Percentiles rank a stretch among this genome's conserved stretches.
Evolutionary conservation across 37 sponge, comb jelly and placozoan genomes (phyloP).

Genomic region (Agelas oroides): DNA sequence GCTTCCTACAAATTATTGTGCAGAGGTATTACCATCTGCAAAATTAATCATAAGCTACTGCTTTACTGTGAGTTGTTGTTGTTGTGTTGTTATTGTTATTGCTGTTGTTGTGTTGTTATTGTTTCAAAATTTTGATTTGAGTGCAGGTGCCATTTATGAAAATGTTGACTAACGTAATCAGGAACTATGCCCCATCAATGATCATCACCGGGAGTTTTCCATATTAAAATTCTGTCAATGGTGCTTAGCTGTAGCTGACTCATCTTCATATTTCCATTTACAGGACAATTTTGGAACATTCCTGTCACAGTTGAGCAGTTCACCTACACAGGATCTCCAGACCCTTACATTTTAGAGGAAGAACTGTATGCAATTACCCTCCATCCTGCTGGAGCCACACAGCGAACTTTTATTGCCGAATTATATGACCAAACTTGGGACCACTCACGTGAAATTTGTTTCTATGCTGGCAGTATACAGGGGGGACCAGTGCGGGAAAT

Average conservation of each 20-base stretch:
- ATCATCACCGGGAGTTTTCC: too few species aligned
- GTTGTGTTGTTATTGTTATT: too few species aligned
- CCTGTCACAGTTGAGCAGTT: not conserved
- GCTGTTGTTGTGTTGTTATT: too few species aligned
- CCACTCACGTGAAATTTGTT: not conserved
- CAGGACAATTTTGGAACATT: conserved; percentile 12
- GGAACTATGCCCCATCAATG: too few species aligned
- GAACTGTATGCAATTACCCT: not conserved
- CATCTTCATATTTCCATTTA: not conserved
- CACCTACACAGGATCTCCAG: not conserved
- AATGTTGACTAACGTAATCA: too few species aligned
- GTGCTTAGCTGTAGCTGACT: not conserved
- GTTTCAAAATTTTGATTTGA: too few species aligned
- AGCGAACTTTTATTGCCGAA: not conserved
- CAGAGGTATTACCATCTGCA: not conserved
- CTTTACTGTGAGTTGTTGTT: too few species aligned
- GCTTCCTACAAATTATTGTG: not conserved
- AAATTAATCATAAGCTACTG: too few species aligned
- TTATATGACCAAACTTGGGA: not conserved
- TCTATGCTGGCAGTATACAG: conserved; percentile 15
- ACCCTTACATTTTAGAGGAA: not conserved
- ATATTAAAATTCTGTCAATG: not conserved
- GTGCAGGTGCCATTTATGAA: too few species aligned
- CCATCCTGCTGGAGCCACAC: not conserved
- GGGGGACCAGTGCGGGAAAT: conserved; percentile 10